Evolutionary conservation across 2,797 vertebrate genomes (phyloP), one percentile per base, ranked within the genome.

Genomic region (Orestias chungarensis): DNA sequence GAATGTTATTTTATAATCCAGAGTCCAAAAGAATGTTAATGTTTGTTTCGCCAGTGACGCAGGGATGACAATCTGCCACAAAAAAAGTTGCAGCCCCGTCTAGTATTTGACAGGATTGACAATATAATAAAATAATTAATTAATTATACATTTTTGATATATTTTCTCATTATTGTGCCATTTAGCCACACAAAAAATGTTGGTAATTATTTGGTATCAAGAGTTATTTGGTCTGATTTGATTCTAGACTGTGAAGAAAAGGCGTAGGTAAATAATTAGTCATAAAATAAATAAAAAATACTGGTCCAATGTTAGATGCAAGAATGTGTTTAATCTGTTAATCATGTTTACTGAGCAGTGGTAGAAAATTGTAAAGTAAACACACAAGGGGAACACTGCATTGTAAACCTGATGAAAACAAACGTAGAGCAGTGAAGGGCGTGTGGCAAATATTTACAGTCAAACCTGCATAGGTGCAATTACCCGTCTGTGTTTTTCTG

Each of bases 401-500:
- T n/a, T 29, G 18, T 68, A 38, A 79, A 55, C 68, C 54, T 49
- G 65, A n/a, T 1, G 18, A 77, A 35, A 65, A 68, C 66, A 50
- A 35, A 55, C 68, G 42, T 11, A 59, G 62, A n/a, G 40, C 0
- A 23, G 55, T 40, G 54, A 68, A 67, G 55, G n/a, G 33, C 55
- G 29, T 77, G 44, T 20, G 1, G 71, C 67, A 68, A 79, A 76
- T 82, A 78, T 86, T 78, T 76, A 83, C 46, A 47, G 64, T 73
- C 64, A 78, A 76, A 76, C 46, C 38, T 38, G 73, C n/a, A 84
- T 67, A 83, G 68, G 71, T 64, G 68, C 44, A 74, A 79, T 74
- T 68, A 78, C n/a, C 23, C 25, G 25, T 82, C 71, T 71, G 35
- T 12, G 20, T 38, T n/a, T 83, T 68, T 77, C 6, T 11, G 9